Percentiles rank a stretch among this genome's conserved stretches.
Evolutionary conservation across 2,888 invertebrate species (phyloP).

Genomic region (Flexamia atlantica): DNA sequence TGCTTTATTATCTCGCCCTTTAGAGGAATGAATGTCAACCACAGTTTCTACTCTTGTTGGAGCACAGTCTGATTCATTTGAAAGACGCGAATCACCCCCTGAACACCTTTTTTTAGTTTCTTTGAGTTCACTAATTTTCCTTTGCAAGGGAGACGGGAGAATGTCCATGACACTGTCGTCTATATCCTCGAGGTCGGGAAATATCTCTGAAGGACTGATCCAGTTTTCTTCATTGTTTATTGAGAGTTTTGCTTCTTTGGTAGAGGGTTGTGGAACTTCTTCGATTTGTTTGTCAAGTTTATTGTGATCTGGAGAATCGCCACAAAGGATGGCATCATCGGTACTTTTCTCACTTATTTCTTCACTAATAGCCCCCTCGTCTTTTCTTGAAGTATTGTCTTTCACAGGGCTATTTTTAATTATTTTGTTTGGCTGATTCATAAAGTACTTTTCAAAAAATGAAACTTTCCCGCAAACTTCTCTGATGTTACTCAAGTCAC

Average conservation of each 20-base stretch:
- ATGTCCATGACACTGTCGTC: constrained; percentile 74
- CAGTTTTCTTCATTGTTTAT: constrained; percentile 57
- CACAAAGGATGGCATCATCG: no score
- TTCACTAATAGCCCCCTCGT: not conserved
- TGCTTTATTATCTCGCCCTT: not conserved
- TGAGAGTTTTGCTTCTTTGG: constrained; percentile 44
- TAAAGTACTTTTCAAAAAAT: constrained; percentile 72
- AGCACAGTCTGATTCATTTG: constrained; percentile 50
- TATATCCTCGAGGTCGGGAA: constrained; percentile 74
- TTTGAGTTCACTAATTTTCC: constrained; percentile 70
- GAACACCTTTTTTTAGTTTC: not conserved
- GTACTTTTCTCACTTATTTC: not conserved
- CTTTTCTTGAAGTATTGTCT: not conserved
- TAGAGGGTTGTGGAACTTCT: constrained; percentile 65
- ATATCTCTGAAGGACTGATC: constrained; percentile 74
- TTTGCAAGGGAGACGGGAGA: constrained; percentile 74
- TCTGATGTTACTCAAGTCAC: not conserved
- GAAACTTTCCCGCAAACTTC: constrained; percentile 21
- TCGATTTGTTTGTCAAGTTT: not conserved
- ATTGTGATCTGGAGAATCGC: not conserved
- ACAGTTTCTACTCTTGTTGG: constrained; percentile 59
- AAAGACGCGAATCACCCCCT: constrained; percentile 59
- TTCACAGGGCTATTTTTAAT: constrained; percentile 10
- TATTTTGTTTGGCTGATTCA: constrained; percentile 69
- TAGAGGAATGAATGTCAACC: constrained; percentile 42